Percentiles rank a stretch among this genome's conserved stretches.
Evolutionary conservation across 2,797 vertebrate genomes (phyloP).

Genomic region (Sebastes kiyomatsui): DNA sequence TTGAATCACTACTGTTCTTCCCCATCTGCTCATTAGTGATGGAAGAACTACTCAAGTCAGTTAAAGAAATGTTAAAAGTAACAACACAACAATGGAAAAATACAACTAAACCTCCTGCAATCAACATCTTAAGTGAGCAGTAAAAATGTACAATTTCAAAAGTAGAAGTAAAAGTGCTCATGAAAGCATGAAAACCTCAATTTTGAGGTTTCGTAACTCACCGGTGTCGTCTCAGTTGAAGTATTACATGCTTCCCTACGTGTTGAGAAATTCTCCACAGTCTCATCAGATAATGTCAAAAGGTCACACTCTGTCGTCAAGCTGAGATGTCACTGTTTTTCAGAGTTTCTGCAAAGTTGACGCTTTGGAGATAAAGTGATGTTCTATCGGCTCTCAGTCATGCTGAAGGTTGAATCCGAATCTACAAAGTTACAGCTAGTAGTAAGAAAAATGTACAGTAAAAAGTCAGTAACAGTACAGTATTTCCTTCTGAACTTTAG

Average conservation of each 20-base stretch:
- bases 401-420: neutral
- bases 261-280: slow-evolving; percentile 23
- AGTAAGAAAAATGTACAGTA: neutral
- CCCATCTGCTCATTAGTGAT: neutral
- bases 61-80: neutral
- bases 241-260: neutral
- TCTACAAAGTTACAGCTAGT: neutral
- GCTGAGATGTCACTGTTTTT: neutral
- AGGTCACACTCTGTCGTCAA: neutral
- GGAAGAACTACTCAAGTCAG: neutral
- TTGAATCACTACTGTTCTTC: neutral
- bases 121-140: fast-evolving
- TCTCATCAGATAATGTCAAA: neutral
- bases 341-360: neutral
- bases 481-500: neutral
- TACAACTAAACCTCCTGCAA: neutral
- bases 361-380: neutral
- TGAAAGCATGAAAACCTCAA: neutral
- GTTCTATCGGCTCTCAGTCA: neutral
- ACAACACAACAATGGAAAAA: neutral
- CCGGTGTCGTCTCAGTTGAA: neutral
- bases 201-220: neutral
- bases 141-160: neutral
- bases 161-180: neutral
- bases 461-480: neutral